A percentile compares a stretch with the other conserved stretches of the same genome.
phyloP scores from a whole-genome alignment of 2,888 invertebrate genomes.

The Maniola hyperantus region DNA sequence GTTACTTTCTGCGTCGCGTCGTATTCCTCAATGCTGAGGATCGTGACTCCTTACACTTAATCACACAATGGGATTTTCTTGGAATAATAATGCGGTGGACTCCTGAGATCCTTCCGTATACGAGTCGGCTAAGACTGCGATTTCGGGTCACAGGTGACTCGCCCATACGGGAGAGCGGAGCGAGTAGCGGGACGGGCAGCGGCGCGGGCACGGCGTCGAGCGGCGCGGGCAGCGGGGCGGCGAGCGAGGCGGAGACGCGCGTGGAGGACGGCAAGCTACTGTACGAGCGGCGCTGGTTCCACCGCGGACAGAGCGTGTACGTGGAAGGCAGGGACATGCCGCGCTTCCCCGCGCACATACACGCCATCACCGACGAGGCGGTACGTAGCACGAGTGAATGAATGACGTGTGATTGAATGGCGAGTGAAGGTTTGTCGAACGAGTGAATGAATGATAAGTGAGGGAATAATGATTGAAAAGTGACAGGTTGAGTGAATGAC shows the following conservation, averaged over 20 bases:
- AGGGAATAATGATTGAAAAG: too few species aligned
- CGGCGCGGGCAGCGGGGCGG: constrained; percentile 53
- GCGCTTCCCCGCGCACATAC: constrained; percentile 94
- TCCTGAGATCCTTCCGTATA: too few species aligned
- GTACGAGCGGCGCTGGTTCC: constrained; percentile 97
- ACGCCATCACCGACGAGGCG: constrained; percentile 94
- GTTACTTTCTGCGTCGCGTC: too few species aligned
- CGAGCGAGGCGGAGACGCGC: constrained; percentile 86
- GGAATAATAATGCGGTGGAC: too few species aligned
- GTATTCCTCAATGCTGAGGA: background rate
- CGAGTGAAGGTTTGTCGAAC: too few species aligned
- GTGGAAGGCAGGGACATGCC: constrained; percentile 94
- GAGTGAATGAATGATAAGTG: too few species aligned
- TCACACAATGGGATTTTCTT: too few species aligned
- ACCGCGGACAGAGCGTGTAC: constrained; percentile 95
- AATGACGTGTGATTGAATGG: too few species aligned
- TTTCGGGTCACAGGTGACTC: constrained; percentile 62
- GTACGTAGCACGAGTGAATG: constrained; percentile 76
- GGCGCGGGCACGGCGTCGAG: constrained; percentile 86
- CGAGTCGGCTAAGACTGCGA: too few species aligned
- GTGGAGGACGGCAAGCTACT: constrained; percentile 97
- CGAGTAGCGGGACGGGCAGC: constrained; percentile 55
- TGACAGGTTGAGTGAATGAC: too few species aligned
- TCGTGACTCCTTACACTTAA: too few species aligned
- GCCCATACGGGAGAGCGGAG: constrained; percentile 58